Evolutionary conservation across 2,113 vertebrate species (phyloP).

Genomic region (Entelurus aequoreus): DNA sequence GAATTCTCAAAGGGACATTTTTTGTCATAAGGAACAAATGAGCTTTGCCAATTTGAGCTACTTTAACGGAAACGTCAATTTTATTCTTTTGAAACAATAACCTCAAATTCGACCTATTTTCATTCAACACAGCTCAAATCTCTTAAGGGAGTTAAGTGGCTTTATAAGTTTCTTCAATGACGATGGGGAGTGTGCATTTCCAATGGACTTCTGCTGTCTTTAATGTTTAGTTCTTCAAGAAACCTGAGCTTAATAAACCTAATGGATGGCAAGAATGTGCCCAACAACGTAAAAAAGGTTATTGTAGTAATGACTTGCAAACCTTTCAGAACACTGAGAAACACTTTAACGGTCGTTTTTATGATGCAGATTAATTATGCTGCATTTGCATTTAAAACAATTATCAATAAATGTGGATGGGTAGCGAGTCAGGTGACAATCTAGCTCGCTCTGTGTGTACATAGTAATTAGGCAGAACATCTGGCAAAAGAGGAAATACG

Average conservation of each 20-base stretch:
- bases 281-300: neutral
- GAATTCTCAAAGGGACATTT: too few relatives aligned
- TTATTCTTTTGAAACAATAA: too few relatives aligned
- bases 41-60: too few relatives aligned
- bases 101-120: too few relatives aligned
- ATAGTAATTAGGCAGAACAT: constrained; percentile 55
- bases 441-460: constrained; percentile 22
- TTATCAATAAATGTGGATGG: neutral
- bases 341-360: constrained; percentile 15
- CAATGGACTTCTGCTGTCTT: constrained; percentile 35
- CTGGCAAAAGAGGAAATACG: constrained; percentile 41
- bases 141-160: too few relatives aligned
- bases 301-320: neutral
- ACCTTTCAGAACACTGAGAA: neutral
- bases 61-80: too few relatives aligned
- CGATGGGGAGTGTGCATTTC: too few relatives aligned
- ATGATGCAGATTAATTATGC: constrained; percentile 37
- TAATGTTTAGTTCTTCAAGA: constrained; percentile 49
- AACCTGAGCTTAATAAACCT: constrained; percentile 12
- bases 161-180: too few relatives aligned
- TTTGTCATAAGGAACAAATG: too few relatives aligned
- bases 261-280: neutral
- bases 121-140: too few relatives aligned
- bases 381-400: constrained; percentile 40
- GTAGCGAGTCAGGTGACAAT: neutral